Evolutionary conservation across 2,888 invertebrate species (phyloP).

Genomic region (Branchellion lobata): DNA sequence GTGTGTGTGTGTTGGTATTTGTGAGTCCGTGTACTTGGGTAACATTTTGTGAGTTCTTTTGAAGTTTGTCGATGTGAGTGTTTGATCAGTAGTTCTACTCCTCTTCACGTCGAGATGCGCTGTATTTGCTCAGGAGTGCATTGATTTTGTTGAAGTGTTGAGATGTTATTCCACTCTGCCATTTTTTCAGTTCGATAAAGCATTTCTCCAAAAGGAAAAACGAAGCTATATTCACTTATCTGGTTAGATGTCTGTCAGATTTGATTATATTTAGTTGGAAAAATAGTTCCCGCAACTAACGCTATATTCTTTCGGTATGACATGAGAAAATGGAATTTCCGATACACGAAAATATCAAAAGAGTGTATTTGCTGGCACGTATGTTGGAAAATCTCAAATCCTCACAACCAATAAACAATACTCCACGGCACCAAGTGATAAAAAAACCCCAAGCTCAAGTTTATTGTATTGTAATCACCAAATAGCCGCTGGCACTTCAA

Average conservation of each 20-base stretch:
- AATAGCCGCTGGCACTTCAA: too few relatives aligned
- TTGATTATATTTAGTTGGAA: background rate
- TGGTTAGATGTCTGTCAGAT: background rate
- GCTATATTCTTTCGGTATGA: too few relatives aligned
- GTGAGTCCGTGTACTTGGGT: background rate
- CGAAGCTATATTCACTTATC: slow-evolving; percentile 16
- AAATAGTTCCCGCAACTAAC: too few relatives aligned
- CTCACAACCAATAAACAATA: too few relatives aligned
- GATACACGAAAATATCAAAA: background rate
- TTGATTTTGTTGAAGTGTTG: background rate
- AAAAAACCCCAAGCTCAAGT: too few relatives aligned
- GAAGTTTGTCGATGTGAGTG: background rate
- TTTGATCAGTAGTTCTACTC: background rate
- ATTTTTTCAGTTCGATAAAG: too few relatives aligned
- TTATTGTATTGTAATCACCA: too few relatives aligned
- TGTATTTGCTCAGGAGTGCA: background rate
- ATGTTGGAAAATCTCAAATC: too few relatives aligned
- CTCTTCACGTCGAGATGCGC: background rate
- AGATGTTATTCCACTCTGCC: too few relatives aligned
- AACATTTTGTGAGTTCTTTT: background rate
- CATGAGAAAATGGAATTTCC: background rate
- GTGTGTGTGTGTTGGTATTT: background rate
- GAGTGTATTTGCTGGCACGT: too few relatives aligned
- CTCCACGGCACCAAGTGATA: too few relatives aligned
- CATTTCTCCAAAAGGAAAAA: too few relatives aligned